Evolutionary conservation across 2,113 vertebrate genomes (phyloP).

Genomic region (Misgurnus mizolepis): DNA sequence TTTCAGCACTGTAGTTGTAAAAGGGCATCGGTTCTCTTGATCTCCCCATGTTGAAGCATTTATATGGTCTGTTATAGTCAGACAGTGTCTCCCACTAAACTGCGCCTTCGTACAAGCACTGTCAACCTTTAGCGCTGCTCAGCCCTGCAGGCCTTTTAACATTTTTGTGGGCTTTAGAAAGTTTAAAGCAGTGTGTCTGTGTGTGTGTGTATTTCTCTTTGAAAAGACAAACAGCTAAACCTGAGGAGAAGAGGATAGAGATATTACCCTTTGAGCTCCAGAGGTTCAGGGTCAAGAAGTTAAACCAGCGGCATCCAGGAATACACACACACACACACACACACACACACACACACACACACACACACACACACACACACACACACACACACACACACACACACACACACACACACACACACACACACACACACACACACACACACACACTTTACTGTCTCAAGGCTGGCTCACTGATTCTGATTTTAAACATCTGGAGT

Average conservation of each 20-base stretch:
- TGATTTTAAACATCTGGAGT: conserved; percentile 71
- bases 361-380: conserved; percentile 64
- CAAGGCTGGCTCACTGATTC: conserved; percentile 62
- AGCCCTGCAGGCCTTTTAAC: conserved; percentile 43
- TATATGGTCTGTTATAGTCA: conserved; percentile 25
- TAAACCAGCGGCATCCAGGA: conserved; percentile 39
- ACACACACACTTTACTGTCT: conserved; percentile 46
- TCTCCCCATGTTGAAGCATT: conserved; percentile 24
- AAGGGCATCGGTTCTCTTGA: conserved; percentile 7
- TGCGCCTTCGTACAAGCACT: background rate
- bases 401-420: background rate
- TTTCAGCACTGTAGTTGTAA: background rate
- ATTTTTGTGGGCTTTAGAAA: conserved; percentile 41
- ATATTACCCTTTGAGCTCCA: conserved; percentile 47
- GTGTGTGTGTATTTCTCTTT: conserved; percentile 30
- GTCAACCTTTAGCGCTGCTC: conserved; percentile 8
- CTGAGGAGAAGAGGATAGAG: conserved; percentile 39
- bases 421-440: background rate
- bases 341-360: conserved; percentile 68
- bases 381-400: conserved; percentile 4
- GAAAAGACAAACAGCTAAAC: conserved; percentile 45
- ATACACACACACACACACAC: background rate
- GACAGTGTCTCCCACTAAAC: conserved; percentile 29
- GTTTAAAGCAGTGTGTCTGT: conserved; percentile 28
- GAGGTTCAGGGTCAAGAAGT: conserved; percentile 47